Evolutionary conservation across 2,888 invertebrate genomes (phyloP).

Genomic region (Deilephila porcellus): DNA sequence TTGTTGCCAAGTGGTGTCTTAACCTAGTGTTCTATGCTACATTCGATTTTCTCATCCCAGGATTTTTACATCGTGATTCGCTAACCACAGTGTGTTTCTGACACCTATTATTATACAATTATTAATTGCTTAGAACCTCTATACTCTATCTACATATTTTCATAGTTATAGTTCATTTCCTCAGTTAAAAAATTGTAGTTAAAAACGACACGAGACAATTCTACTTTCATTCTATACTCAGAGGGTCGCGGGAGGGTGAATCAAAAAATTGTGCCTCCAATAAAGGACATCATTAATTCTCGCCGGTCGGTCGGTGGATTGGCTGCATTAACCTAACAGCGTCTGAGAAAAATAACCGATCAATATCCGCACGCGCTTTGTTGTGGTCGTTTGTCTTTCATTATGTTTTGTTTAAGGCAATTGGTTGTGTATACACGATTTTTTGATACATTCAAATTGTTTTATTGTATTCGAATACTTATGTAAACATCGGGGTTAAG

Average conservation of each 20-base stretch:
- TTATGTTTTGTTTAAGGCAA: constrained; percentile 32
- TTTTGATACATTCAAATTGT: constrained; percentile 37
- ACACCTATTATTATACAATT: too few relatives aligned
- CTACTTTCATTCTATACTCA: constrained; percentile 29
- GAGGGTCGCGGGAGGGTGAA: constrained; percentile 62
- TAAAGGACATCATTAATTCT: constrained; percentile 89
- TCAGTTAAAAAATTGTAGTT: not conserved
- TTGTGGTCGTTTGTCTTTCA: constrained; percentile 45
- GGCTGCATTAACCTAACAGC: constrained; percentile 71
- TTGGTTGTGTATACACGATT: constrained; percentile 35
- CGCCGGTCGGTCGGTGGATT: constrained; percentile 68
- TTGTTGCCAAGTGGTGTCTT: too few relatives aligned
- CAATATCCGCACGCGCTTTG: constrained; percentile 63
- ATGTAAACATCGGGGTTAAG: too few relatives aligned
- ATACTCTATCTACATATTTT: too few relatives aligned
- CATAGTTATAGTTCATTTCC: too few relatives aligned
- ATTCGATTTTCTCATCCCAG: too few relatives aligned
- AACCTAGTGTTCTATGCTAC: too few relatives aligned
- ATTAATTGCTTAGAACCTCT: too few relatives aligned
- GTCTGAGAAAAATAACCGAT: constrained; percentile 63
- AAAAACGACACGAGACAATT: not conserved
- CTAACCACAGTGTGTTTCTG: too few relatives aligned
- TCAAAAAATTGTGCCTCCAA: constrained; percentile 89
- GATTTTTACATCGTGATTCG: too few relatives aligned
- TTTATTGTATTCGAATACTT: too few relatives aligned